Conservation (phyloP, 2,888 invertebrate genomes). For the Zhuqinia jingwanae region DNA sequence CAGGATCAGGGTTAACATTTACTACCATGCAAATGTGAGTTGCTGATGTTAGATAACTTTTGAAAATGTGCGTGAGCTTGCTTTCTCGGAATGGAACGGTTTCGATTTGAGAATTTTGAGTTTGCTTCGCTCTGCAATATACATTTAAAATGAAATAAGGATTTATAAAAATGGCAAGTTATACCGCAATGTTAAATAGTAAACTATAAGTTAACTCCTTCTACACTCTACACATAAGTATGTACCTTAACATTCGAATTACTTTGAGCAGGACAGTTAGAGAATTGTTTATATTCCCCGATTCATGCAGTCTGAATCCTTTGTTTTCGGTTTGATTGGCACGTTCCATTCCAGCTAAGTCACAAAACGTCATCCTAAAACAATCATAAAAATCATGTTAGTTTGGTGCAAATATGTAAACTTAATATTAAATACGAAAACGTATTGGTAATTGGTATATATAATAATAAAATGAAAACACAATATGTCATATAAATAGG, state of each 20-base stretch:
- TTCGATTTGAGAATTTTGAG: conserved; percentile 79
- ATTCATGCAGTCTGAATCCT: conserved; percentile 90
- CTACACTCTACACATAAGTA: too few relatives aligned
- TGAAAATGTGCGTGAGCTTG: conserved; percentile 92
- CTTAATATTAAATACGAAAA: too few relatives aligned
- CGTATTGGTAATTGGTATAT: too few relatives aligned
- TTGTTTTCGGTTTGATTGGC: conserved; percentile 87
- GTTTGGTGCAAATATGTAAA: too few relatives aligned
- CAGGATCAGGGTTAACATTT: conserved; percentile 85
- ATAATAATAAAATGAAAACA: too few relatives aligned
- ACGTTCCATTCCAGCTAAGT: conserved; percentile 95
- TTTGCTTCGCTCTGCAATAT: conserved; percentile 80
- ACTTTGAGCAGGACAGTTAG: conserved; percentile 92
- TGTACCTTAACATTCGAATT: conserved; percentile 83
- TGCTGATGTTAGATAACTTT: conserved; percentile 88
- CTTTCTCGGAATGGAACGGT: conserved; percentile 89
- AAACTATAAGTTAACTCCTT: too few relatives aligned
- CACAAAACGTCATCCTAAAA: conserved; percentile 89
- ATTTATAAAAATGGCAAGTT: too few relatives aligned
- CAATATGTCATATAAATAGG: too few relatives aligned
- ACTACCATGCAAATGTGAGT: conserved; percentile 91
- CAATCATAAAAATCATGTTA: background rate
- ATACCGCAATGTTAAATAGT: too few relatives aligned
- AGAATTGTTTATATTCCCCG: conserved; percentile 94
- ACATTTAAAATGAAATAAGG: background rate